Evolutionary conservation across 2,797 vertebrate genomes (phyloP), one percentile per base, ranked within the genome.

Genomic region (Huso huso): DNA sequence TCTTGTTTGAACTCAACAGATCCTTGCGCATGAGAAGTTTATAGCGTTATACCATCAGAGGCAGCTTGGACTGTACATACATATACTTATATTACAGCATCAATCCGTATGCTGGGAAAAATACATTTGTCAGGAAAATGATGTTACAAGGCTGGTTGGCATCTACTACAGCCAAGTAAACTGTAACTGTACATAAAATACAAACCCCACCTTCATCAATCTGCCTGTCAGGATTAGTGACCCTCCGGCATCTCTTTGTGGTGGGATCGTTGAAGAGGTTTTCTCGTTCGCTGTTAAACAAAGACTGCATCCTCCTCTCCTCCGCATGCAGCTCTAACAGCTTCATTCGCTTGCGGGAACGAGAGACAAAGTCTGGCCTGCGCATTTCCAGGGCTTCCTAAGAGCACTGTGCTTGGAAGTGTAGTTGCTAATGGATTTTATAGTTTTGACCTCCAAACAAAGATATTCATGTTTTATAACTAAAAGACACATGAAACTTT

Each of bases 361-460:
- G 85, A 1, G 83, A 93, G 73, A 98, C 88, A 78, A 98, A 97
- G 65, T 91, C 87, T 0, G 96, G 95, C 6, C 90, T 90, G 10
- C 70, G 85, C 71, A 82, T 68, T 13, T 77, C 78, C 68, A 98
- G 87, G 9, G 92, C 88, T 60, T 97, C 94, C 96, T 98, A 37
- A 37, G 2, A 37, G 23, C 23, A 3, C 1, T 37, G 23, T 37
- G 23, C 4, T 3, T 37, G 23, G 23, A 37, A 37, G 2, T 37
- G 23, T 37, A 3, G 23, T 4, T 37, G 4, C 23, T 37, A 37
- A 37, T 23, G 23, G 23, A 23, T 23, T 23, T 23, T 3, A 23
- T 37, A 37, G 23, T 37, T 37, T 37, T 37, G 23, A 37, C 23
- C 23, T 37, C 23, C 23, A 37, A 4, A 37, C 23, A 37, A 37